These are phyloP conservation scores for Crotophaga sulcirostris DNA, from an alignment of 2,113 vertebrate species.

Conservation along the genomic window DNA sequence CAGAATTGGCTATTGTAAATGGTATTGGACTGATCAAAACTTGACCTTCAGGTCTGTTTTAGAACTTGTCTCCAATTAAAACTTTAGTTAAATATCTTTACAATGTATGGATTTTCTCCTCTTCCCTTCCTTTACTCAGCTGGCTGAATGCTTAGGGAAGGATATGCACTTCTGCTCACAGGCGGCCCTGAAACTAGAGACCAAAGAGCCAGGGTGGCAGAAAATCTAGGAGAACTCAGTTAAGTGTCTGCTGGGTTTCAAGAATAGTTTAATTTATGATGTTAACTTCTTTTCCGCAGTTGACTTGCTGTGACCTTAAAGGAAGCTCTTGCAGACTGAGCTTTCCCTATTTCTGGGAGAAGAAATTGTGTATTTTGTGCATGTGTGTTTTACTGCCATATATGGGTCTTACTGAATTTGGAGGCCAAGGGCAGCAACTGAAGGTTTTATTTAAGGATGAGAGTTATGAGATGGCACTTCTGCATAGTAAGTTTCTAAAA, in stretches of 20 bases:
- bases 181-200: neutral
- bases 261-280: neutral
- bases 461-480: neutral
- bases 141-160: neutral
- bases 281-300: neutral
- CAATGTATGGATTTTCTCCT: neutral
- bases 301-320: neutral
- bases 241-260: neutral
- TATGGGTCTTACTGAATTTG: neutral
- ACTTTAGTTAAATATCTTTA: neutral
- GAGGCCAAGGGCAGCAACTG: neutral
- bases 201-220: neutral
- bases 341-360: neutral
- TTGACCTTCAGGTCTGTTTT: neutral
- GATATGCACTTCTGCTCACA: neutral
- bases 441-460: neutral
- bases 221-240: neutral
- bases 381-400: neutral
- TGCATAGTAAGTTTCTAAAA: constrained; percentile 23
- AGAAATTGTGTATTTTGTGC: neutral
- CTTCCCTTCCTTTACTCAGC: neutral
- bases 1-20: neutral
- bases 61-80: neutral
- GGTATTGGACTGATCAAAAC: neutral
- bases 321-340: neutral